Evolutionary conservation across 2,797 vertebrate genomes (phyloP).

Genomic region (Hoplostethus mediterraneus): DNA sequence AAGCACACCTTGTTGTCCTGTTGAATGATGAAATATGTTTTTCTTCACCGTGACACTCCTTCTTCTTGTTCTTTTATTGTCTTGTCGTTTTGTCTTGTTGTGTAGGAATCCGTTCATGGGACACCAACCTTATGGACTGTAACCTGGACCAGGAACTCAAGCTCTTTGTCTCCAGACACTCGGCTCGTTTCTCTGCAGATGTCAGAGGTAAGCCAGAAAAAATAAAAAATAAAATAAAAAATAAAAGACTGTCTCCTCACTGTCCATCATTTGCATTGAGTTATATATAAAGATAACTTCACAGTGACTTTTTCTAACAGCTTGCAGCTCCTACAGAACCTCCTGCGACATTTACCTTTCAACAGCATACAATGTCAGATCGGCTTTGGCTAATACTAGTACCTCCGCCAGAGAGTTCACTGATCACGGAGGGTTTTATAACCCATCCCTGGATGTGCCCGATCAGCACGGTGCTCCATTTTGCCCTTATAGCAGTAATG

Average conservation of each 20-base stretch:
- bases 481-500: slow-evolving; percentile 29
- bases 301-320: neutral
- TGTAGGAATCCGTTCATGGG: slow-evolving; percentile 97
- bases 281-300: neutral
- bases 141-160: slow-evolving; percentile 98
- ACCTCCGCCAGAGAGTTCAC: slow-evolving; percentile 12
- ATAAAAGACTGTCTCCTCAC: too few species aligned
- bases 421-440: slow-evolving; percentile 48
- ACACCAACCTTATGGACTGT: slow-evolving; percentile 95
- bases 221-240: neutral
- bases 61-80: slow-evolving; percentile 34
- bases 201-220: slow-evolving; percentile 90
- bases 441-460: slow-evolving; percentile 20
- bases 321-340: neutral
- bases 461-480: slow-evolving; percentile 47
- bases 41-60: neutral
- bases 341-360: neutral
- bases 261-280: neutral
- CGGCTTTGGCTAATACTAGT: slow-evolving; percentile 23
- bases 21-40: neutral
- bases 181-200: slow-evolving; percentile 96
- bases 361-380: slow-evolving; percentile 5
- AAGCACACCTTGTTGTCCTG: neutral
- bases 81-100: slow-evolving; percentile 47
- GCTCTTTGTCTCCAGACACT: slow-evolving; percentile 98